These are phyloP conservation scores for Dascyllus trimaculatus DNA, from an alignment of 2,113 vertebrate species.

Conservation along the genomic window DNA sequence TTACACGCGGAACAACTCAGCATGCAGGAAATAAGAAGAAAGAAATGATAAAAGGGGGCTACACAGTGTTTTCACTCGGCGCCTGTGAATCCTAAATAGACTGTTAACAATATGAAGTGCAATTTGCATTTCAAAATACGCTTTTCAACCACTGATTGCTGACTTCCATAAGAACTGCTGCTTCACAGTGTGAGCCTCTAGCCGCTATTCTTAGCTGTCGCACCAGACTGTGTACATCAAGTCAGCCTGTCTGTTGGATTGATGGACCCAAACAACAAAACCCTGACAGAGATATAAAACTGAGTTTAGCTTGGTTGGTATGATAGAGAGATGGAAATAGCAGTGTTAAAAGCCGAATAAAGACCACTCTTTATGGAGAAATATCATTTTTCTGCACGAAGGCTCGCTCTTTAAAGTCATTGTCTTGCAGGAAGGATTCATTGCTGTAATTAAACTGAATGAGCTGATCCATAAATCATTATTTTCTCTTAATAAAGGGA, in stretches of 20 bases:
- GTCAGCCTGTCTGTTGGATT: not conserved
- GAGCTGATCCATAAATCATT: no score
- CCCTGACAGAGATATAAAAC: not conserved
- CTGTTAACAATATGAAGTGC: not conserved
- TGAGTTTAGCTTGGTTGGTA: not conserved
- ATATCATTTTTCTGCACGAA: no score
- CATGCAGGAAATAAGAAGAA: not conserved
- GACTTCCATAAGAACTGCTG: not conserved
- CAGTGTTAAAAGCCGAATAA: not conserved
- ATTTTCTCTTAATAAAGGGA: no score
- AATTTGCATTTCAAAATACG: constrained; percentile 38
- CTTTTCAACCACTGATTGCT: constrained; percentile 28
- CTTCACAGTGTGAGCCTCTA: not conserved
- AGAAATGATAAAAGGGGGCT: no score
- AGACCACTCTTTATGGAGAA: no score
- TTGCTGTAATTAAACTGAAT: no score
- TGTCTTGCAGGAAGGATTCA: no score
- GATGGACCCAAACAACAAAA: not conserved
- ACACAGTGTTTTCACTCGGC: not conserved
- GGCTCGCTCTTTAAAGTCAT: no score
- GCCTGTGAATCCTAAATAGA: not conserved
- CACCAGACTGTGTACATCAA: not conserved
- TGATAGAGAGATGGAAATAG: not conserved
- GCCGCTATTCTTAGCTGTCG: constrained; percentile 30
- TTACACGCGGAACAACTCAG: not conserved